Conservation (phyloP, 2,888 invertebrate genomes). For the Drosophila heteroneura region DNA sequence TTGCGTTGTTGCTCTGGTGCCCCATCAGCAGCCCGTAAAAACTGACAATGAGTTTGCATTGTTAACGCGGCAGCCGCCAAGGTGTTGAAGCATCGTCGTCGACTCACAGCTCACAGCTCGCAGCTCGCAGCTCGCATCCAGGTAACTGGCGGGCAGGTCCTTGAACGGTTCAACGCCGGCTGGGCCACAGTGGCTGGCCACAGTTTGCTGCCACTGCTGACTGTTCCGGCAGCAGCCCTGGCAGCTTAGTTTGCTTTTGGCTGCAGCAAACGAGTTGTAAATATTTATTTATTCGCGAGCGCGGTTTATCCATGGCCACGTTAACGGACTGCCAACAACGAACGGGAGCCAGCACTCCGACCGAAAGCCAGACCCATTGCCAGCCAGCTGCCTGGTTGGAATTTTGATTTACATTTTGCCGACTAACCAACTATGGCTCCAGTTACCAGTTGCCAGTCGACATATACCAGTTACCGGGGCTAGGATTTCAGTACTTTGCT, state of each 20-base stretch:
- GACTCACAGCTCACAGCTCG: conserved; percentile 41
- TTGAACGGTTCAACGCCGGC: conserved; percentile 72
- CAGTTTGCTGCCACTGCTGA: conserved; percentile 31
- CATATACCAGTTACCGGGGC: conserved; percentile 5
- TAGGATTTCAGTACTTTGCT: conserved; percentile 52
- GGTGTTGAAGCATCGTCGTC: conserved; percentile 56
- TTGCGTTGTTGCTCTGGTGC: neutral
- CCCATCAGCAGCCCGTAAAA: conserved; percentile 26
- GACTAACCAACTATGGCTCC: conserved; percentile 62
- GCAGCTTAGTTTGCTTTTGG: conserved; percentile 72
- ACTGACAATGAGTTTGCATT: conserved; percentile 81
- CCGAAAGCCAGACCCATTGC: conserved; percentile 1
- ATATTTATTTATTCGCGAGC: conserved; percentile 80
- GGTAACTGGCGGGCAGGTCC: conserved; percentile 57
- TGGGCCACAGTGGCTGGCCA: conserved; percentile 28
- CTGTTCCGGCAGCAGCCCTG: conserved; percentile 46
- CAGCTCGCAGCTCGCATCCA: conserved; percentile 19
- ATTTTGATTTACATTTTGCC: conserved; percentile 78
- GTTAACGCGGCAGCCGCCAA: conserved; percentile 65
- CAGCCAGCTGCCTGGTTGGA: conserved; percentile 47
- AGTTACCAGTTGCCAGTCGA: conserved; percentile 14
- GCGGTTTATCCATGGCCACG: conserved; percentile 70
- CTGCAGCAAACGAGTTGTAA: conserved; percentile 81
- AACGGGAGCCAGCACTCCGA: conserved; percentile 10
- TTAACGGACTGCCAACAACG: conserved; percentile 57